phyloP scores from a whole-genome alignment of 2,113 vertebrate species.

The Callocephalon fimbriatum region DNA sequence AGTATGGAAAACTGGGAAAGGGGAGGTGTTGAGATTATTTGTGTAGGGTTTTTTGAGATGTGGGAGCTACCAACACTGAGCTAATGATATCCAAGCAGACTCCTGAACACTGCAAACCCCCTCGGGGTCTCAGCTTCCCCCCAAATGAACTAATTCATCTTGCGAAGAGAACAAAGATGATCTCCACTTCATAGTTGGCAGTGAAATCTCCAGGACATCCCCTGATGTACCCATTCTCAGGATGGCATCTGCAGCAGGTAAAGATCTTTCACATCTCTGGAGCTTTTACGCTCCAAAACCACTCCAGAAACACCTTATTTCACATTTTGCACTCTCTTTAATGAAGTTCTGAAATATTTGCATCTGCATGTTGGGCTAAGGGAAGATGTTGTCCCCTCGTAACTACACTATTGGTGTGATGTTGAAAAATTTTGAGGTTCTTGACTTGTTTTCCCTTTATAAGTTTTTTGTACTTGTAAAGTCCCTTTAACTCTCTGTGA shows the following conservation, averaged over 20 bases:
- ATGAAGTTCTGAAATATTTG: not conserved
- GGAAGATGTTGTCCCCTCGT: not conserved
- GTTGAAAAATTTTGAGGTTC: not conserved
- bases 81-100: not conserved
- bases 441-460: not conserved
- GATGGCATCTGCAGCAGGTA: not conserved
- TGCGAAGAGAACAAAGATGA: not conserved
- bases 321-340: not conserved
- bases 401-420: rapidly evolving
- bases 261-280: not conserved
- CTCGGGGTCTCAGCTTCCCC: not conserved
- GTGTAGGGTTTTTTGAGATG: not conserved
- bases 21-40: not conserved
- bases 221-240: rapidly evolving
- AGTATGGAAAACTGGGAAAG: not conserved
- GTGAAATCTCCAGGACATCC: not conserved
- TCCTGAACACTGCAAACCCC: not conserved
- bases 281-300: not conserved
- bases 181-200: not conserved
- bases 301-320: not conserved
- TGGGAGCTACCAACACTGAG: not conserved
- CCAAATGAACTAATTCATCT: not conserved
- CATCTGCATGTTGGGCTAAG: not conserved
- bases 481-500: not conserved
- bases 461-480: not conserved